Percentiles rank a stretch among this genome's conserved stretches.
These are phyloP conservation scores for Chironomus tepperi DNA, from an alignment of 1,140 invertebrate genomes.

Conservation along the genomic window DNA sequence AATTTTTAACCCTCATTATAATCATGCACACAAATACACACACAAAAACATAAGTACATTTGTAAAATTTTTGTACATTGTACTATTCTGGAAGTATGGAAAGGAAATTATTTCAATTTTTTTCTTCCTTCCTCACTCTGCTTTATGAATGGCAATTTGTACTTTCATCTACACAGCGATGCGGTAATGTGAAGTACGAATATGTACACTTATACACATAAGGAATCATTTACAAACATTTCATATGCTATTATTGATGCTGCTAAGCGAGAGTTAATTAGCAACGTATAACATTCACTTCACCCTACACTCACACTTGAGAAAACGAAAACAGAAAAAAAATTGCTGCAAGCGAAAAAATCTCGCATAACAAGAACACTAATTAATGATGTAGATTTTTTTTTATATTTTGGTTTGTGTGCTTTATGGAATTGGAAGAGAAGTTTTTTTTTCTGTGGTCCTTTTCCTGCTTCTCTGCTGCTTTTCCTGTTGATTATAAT, in stretches of 20 bases:
- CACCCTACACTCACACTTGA: background rate
- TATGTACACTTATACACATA: background rate
- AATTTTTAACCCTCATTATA: background rate
- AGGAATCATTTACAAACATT: background rate
- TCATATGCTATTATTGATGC: background rate
- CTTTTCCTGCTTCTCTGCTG: background rate
- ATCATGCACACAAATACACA: background rate
- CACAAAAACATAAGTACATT: background rate
- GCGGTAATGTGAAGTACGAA: background rate
- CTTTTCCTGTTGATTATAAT: no score
- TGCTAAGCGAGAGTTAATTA: background rate
- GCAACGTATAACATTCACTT: background rate
- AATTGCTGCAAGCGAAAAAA: conserved; percentile 16
- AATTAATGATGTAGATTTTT: conserved; percentile 16
- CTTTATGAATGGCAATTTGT: background rate
- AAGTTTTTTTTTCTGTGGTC: background rate
- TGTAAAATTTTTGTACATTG: background rate
- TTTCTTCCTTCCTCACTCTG: background rate
- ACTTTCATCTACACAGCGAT: background rate
- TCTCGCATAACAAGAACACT: conserved; percentile 20
- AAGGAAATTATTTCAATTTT: background rate
- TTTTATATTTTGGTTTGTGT: background rate
- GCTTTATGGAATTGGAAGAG: background rate
- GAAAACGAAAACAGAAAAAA: background rate
- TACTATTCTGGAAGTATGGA: background rate